These are phyloP conservation scores for Anadara kagoshimensis DNA, from an alignment of 1,140 invertebrate genomes.

Conservation along the genomic window DNA sequence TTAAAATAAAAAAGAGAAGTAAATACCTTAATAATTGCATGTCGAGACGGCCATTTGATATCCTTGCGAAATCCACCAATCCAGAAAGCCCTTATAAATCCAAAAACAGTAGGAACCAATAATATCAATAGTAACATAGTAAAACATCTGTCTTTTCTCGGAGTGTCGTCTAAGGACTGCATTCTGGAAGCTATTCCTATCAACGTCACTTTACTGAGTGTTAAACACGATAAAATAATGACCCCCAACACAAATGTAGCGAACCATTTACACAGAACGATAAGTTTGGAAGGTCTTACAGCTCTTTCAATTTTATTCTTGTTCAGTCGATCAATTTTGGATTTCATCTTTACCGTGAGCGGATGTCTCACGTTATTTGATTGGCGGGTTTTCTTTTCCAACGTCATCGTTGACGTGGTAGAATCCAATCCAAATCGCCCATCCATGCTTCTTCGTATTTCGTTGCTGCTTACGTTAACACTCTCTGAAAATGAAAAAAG, in stretches of 20 bases:
- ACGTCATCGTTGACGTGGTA: no score
- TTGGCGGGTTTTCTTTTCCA: no score
- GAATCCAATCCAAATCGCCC: no score
- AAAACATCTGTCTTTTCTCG: background rate
- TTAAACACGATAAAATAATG: slow-evolving; percentile 9
- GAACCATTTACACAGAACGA: slow-evolving; percentile 29
- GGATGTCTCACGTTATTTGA: no score
- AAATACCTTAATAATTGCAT: background rate
- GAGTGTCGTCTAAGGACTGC: background rate
- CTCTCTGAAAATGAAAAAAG: no score
- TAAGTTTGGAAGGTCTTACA: slow-evolving; percentile 18
- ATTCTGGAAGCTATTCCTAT: slow-evolving; percentile 19
- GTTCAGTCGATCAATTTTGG: slow-evolving; percentile 15
- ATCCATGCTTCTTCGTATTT: no score
- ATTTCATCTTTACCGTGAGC: background rate
- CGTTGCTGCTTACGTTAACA: no score
- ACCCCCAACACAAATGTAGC: slow-evolving; percentile 15
- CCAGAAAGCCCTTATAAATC: slow-evolving; percentile 13
- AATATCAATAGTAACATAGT: slow-evolving; percentile 13
- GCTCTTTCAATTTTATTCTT: background rate
- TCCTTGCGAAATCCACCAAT: slow-evolving; percentile 1
- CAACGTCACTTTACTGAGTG: slow-evolving; percentile 17
- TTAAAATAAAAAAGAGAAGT: no score
- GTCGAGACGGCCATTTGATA: slow-evolving; percentile 4
- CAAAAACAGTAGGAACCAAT: slow-evolving; percentile 22